These are phyloP conservation scores for Aurelia aurita DNA, from an alignment of 30 jellyfish, hydroid and myxozoan species.

Conservation along the genomic window DNA sequence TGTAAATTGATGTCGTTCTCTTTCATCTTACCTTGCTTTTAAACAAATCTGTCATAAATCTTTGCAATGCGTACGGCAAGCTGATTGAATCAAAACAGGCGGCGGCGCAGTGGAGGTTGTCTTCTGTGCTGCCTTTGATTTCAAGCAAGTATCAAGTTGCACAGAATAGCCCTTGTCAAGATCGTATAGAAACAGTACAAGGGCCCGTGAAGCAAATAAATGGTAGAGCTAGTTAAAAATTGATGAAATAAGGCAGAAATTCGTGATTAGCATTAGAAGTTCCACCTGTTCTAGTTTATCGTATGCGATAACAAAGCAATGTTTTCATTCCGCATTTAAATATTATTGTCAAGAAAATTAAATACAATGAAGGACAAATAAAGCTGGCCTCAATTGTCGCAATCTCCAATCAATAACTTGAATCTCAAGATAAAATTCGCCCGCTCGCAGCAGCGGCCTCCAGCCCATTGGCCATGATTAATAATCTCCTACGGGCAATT, in stretches of 20 bases:
- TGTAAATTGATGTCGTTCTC: no score
- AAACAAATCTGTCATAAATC: no score
- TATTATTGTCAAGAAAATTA: conserved; percentile 60
- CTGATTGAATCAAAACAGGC: no score
- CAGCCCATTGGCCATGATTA: no score
- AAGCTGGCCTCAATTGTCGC: conserved; percentile 25
- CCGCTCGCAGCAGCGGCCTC: no score
- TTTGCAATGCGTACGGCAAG: no score
- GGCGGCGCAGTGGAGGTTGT: no score
- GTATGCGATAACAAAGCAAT: conserved; percentile 51
- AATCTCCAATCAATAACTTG: conserved; percentile 8
- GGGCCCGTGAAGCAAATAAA: conserved; percentile 26
- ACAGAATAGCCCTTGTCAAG: conserved; percentile 12
- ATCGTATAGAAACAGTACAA: background rate
- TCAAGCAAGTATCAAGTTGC: conserved; percentile 1
- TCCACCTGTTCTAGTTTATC: conserved; percentile 68
- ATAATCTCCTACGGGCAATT: no score
- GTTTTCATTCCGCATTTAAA: conserved; percentile 67
- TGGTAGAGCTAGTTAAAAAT: conserved; percentile 78
- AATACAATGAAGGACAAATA: conserved; percentile 40
- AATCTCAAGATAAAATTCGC: no score
- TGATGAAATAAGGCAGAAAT: conserved; percentile 75
- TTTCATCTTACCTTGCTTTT: no score
- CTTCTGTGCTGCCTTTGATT: no score
- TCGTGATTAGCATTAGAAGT: conserved; percentile 67